Conservation (phyloP, 2,888 invertebrate genomes). For the Sinodicranocentrus sp. region DNA sequence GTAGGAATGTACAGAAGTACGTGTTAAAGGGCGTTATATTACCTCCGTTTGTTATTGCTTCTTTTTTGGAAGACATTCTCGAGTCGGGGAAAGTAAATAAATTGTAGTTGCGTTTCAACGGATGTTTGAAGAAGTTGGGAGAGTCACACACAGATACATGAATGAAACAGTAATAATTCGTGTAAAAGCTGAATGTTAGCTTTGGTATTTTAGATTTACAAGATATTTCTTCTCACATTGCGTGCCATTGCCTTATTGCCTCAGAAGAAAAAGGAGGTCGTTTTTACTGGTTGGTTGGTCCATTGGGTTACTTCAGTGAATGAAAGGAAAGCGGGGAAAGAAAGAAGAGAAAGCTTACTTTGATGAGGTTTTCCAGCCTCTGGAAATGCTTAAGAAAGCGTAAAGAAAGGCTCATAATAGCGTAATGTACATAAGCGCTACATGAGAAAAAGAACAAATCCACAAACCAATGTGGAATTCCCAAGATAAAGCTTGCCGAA, state of each 20-base stretch:
- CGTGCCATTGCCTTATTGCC: neutral
- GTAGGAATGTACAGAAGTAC: too few relatives aligned
- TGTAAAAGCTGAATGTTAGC: neutral
- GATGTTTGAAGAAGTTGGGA: too few relatives aligned
- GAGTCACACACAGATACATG: too few relatives aligned
- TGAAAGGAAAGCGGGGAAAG: neutral
- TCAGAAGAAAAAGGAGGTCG: neutral
- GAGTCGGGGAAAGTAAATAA: too few relatives aligned
- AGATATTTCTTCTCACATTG: too few relatives aligned
- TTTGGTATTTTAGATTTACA: neutral
- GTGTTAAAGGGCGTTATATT: too few relatives aligned
- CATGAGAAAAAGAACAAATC: neutral
- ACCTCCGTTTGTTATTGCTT: neutral
- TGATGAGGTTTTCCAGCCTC: constrained; percentile 1
- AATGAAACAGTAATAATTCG: constrained; percentile 1
- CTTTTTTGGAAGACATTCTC: too few relatives aligned
- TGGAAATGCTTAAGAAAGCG: constrained; percentile 20
- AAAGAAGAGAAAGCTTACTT: neutral
- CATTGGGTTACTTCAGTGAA: neutral
- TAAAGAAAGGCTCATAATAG: neutral
- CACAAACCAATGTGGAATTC: neutral
- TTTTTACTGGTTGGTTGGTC: neutral
- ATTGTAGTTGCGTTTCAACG: too few relatives aligned
- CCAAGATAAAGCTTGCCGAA: too few relatives aligned
- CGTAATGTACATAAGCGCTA: neutral